Conservation (phyloP, 1,140 invertebrate species). For the Dendrolimus kikuchii region DNA sequence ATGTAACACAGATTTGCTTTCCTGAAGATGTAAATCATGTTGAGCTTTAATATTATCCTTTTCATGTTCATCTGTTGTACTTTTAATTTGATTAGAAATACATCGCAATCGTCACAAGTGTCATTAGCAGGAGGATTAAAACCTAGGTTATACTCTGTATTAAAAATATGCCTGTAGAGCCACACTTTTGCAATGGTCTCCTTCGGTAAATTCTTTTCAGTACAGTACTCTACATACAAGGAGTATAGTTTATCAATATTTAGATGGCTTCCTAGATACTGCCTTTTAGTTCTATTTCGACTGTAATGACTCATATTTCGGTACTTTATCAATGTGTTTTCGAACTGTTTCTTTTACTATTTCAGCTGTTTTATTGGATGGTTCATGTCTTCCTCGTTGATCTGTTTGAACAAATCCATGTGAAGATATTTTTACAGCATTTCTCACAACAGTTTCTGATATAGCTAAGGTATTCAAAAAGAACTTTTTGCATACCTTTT, state of each 20-base stretch:
- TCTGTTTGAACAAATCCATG: constrained; percentile 13
- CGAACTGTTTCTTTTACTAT: too few species aligned
- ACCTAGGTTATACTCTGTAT: constrained; percentile 13
- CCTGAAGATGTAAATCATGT: constrained; percentile 11
- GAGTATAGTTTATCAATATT: constrained; percentile 4
- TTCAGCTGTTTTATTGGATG: too few species aligned
- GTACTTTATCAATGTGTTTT: too few species aligned
- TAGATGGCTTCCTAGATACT: too few species aligned
- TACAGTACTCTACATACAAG: constrained; percentile 13
- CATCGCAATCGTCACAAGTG: constrained; percentile 14
- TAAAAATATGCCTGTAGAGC: constrained; percentile 15
- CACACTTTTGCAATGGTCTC: constrained; percentile 12
- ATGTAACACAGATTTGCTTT: constrained; percentile 6
- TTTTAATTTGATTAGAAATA: constrained; percentile 9
- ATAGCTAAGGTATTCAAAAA: constrained; percentile 14
- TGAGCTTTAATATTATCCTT: constrained; percentile 11
- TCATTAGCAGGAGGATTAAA: constrained; percentile 13
- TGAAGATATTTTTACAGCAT: constrained; percentile 14
- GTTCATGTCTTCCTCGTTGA: constrained; percentile 8
- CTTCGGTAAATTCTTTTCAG: constrained; percentile 11
- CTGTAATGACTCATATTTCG: too few species aligned
- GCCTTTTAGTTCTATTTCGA: too few species aligned
- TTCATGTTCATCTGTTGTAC: constrained; percentile 8
- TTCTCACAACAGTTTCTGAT: constrained; percentile 16
- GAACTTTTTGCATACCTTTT: constrained; percentile 10